Evolutionary conservation across 1,140 invertebrate species (phyloP).

Genomic region (Trichonephila inaurata): DNA sequence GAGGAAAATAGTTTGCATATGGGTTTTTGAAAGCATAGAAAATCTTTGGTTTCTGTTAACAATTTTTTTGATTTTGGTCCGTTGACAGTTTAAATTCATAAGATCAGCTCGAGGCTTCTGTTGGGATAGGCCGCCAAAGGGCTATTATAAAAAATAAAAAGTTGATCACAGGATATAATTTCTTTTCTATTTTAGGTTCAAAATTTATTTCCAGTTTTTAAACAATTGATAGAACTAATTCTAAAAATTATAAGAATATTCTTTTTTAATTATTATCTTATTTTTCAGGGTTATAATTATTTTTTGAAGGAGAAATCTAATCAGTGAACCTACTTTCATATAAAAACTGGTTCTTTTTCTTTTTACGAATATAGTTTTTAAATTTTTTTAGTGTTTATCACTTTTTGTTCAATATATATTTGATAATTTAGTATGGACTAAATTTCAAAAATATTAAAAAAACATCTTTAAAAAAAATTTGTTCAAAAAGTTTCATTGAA

Average conservation of each 20-base stretch:
- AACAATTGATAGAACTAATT: background rate
- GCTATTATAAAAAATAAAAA: background rate
- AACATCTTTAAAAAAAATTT: too few relatives aligned
- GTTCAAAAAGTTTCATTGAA: too few relatives aligned
- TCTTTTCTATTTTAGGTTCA: background rate
- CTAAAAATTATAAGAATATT: background rate
- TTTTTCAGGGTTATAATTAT: too few relatives aligned
- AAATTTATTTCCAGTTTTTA: background rate
- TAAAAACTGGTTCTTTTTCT: too few relatives aligned
- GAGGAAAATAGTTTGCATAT: background rate
- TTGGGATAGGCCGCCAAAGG: background rate
- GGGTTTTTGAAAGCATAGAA: background rate
- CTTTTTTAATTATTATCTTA: background rate
- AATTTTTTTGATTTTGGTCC: conserved; percentile 26
- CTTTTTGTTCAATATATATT: too few relatives aligned
- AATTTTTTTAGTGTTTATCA: too few relatives aligned
- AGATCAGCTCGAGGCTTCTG: background rate
- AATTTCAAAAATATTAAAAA: too few relatives aligned
- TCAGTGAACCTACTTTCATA: too few relatives aligned
- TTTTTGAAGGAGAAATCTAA: too few relatives aligned
- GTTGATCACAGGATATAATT: background rate
- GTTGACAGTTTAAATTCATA: conserved; percentile 17
- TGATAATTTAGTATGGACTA: too few relatives aligned
- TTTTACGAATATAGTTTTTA: too few relatives aligned
- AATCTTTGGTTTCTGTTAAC: background rate